Evolutionary conservation across 2,113 vertebrate species (phyloP).

Genomic region (Sciurus niger): DNA sequence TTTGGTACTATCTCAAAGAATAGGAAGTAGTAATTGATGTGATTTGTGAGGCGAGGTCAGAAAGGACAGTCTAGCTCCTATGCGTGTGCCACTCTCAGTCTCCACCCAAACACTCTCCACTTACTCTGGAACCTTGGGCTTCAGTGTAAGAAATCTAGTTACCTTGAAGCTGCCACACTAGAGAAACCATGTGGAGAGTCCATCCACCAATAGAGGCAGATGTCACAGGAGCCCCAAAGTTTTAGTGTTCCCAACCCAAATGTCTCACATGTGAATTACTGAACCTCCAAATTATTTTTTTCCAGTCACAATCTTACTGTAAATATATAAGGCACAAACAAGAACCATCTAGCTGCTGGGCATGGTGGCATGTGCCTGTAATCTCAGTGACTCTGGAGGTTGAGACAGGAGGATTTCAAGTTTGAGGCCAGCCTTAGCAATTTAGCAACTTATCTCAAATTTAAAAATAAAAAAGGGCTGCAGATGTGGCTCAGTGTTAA

Average conservation of each 20-base stretch:
- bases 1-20: slow-evolving; percentile 17
- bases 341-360: no score
- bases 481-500: no score
- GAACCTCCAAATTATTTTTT: slow-evolving; percentile 13
- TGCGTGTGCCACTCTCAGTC: not conserved
- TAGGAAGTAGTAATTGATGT: not conserved
- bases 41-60: not conserved
- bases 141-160: slow-evolving; percentile 33
- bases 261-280: not conserved
- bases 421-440: no score
- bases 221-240: not conserved
- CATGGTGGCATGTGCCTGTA: no score
- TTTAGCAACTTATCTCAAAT: no score
- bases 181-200: not conserved
- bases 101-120: not conserved
- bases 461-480: no score
- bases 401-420: no score
- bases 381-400: no score
- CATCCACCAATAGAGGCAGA: slow-evolving; percentile 1
- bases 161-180: not conserved
- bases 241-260: not conserved
- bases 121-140: slow-evolving; percentile 28
- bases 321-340: not conserved
- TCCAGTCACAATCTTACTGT: not conserved
- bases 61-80: not conserved